Evolutionary conservation across 1,140 invertebrate species (phyloP).

Genomic region (Drosophila funebris): DNA sequence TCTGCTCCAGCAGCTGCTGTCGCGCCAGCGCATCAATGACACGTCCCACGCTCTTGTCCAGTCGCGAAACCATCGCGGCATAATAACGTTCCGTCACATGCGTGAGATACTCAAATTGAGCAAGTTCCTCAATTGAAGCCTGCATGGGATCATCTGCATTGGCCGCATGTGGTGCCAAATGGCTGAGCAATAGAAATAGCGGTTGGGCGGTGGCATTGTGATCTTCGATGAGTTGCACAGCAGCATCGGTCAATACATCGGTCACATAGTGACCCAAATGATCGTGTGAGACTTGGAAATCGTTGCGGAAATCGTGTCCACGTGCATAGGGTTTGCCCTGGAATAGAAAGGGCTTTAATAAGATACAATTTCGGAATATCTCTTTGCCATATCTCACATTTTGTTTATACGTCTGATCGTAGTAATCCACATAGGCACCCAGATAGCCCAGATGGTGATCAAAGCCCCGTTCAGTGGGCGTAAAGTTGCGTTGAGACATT

Average conservation of each 20-base stretch:
- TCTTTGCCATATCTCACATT: constrained; percentile 82
- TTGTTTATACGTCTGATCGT: constrained; percentile 87
- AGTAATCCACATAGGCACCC: constrained; percentile 93
- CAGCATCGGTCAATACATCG: constrained; percentile 90
- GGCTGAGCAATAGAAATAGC: constrained; percentile 91
- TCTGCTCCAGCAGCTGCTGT: constrained; percentile 88
- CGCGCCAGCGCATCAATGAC: constrained; percentile 88
- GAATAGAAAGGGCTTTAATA: neutral
- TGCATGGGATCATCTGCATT: constrained; percentile 89
- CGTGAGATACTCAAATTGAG: constrained; percentile 89
- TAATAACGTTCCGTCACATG: constrained; percentile 90
- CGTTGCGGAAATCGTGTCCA: constrained; percentile 89
- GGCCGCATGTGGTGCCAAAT: constrained; percentile 91
- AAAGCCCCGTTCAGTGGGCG: constrained; percentile 92
- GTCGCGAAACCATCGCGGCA: constrained; percentile 93
- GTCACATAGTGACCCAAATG: constrained; percentile 89
- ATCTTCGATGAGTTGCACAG: constrained; percentile 86
- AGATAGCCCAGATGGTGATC: constrained; percentile 93
- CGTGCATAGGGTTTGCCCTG: constrained; percentile 52
- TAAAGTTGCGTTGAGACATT: constrained; percentile 88
- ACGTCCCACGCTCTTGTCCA: constrained; percentile 93
- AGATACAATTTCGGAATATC: neutral
- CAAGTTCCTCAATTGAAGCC: constrained; percentile 89
- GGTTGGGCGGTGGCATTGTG: constrained; percentile 84
- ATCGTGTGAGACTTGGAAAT: constrained; percentile 86